These are phyloP conservation scores for Porites evermanni DNA, from an alignment of 92 coral and sea anemone species.

Conservation along the genomic window DNA sequence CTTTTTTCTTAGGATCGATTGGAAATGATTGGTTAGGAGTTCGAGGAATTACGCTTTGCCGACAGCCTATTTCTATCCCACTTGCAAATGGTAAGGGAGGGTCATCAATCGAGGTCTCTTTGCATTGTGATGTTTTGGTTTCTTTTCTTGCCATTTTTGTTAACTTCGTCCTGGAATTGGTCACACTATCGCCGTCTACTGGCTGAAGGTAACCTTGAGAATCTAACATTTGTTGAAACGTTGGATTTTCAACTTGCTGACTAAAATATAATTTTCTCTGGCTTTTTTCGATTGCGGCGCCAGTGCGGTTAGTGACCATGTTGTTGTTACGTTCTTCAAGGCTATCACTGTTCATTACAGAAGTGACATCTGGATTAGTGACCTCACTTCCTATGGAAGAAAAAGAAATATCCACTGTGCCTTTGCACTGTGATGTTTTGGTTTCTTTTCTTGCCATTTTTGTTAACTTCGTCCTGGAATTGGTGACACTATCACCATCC, in stretches of 20 bases:
- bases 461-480: background rate
- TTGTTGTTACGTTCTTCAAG: too few relatives aligned
- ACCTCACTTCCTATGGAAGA: too few relatives aligned
- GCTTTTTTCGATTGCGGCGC: background rate
- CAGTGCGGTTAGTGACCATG: too few relatives aligned
- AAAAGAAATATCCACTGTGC: too few relatives aligned
- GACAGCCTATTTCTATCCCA: too few relatives aligned
- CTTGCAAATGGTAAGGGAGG: too few relatives aligned
- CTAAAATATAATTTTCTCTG: too few relatives aligned
- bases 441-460: too few relatives aligned
- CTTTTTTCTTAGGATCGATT: background rate
- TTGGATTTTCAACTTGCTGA: background rate
- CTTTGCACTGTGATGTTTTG: background rate
- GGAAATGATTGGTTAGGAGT: background rate
- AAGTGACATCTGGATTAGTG: too few relatives aligned
- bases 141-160: too few relatives aligned
- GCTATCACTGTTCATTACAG: too few relatives aligned
- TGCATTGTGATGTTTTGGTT: background rate
- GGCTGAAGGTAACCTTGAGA: slow-evolving; percentile 15
- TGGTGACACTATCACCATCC: background rate
- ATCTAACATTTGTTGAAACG: background rate
- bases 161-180: background rate
- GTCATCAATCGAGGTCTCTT: too few relatives aligned
- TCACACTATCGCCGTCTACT: background rate
- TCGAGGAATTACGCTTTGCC: background rate